Base-by-base conservation (phyloP, 1,140 invertebrate genomes). In the Coboldia fuscipes region DNA sequence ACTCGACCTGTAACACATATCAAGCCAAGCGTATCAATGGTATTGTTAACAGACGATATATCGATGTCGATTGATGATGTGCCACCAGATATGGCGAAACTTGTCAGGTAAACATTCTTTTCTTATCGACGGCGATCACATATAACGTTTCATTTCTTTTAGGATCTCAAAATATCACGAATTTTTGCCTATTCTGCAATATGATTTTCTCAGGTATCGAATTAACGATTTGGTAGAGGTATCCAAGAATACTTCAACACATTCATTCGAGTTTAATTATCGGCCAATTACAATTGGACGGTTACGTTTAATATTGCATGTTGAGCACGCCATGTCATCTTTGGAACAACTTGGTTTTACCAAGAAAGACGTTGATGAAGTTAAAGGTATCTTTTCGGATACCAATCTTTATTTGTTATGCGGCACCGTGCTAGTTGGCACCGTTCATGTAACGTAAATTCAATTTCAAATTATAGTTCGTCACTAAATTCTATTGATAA, bases 321-420 rank as follows among this genome's bases (percentile, higher is more conserved):
- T 94, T 43, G 70, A 83, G 44, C 60, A 72, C 16, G 75, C 85
- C 3, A 70, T 94, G 40, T 57, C 70, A 17, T 70, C 70, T 24
- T 64, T 96, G 38, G 57, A 69, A 13, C 43, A 54, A 21, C 58
- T 88, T 19, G 92, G 92, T 14, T 96, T 98, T 46, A 77, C 75
- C 30, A 72, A 80, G 30, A 93, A 93, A 57, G 92, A 97, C 60
- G 63, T 90, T 28, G 92, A 97, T 61, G 90, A 97, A 64, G 73
- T 97, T 1, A 97, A 97, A 60, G 78, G 80, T 31, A 83, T 97
- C 45, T 96, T 97, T 62, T 76, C 80, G 2, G 92, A 97, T 46
- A 96, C 89, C 1, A 97, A 94, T 58, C 61, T 97, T 9, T 88
- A 86, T 54, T 64, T 98, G 30, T 56, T 98, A n/a, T 75, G 78